Evolutionary conservation across 2,113 vertebrate species (phyloP).

Genomic region (Nymphicus hollandicus): DNA sequence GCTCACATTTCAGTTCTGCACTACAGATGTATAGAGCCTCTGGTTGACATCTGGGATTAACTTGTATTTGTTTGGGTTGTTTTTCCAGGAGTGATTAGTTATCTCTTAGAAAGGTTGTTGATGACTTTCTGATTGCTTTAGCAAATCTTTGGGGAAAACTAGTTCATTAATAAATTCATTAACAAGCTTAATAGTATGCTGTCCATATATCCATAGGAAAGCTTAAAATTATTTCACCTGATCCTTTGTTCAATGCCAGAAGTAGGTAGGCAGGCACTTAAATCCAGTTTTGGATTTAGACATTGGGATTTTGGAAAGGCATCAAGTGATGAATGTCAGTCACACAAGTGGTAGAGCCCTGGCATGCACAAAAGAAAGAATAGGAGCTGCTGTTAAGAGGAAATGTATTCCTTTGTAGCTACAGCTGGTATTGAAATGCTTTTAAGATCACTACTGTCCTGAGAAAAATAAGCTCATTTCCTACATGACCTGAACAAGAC

Average conservation of each 20-base stretch:
- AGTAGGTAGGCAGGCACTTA: neutral
- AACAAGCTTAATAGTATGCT: neutral
- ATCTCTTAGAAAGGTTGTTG: neutral
- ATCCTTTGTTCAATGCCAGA: neutral
- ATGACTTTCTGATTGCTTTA: constrained; percentile 12
- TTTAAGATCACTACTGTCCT: neutral
- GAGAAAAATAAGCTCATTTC: neutral
- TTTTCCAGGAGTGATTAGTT: neutral
- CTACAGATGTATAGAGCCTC: neutral
- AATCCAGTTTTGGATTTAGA: neutral
- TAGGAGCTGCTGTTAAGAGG: neutral
- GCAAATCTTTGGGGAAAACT: neutral
- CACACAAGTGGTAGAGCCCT: neutral
- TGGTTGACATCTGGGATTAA: neutral
- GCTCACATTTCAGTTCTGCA: neutral
- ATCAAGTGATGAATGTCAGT: neutral
- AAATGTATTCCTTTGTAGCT: neutral
- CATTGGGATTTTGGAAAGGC: neutral
- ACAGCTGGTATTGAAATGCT: neutral
- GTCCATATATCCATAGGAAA: neutral
- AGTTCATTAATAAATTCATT: constrained; percentile 12
- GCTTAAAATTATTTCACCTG: neutral
- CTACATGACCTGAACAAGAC: neutral
- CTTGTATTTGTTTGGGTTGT: neutral
- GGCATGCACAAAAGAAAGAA: neutral